Evolutionary conservation across 2,888 invertebrate species (phyloP).

Genomic region (Netelia melanura): DNA sequence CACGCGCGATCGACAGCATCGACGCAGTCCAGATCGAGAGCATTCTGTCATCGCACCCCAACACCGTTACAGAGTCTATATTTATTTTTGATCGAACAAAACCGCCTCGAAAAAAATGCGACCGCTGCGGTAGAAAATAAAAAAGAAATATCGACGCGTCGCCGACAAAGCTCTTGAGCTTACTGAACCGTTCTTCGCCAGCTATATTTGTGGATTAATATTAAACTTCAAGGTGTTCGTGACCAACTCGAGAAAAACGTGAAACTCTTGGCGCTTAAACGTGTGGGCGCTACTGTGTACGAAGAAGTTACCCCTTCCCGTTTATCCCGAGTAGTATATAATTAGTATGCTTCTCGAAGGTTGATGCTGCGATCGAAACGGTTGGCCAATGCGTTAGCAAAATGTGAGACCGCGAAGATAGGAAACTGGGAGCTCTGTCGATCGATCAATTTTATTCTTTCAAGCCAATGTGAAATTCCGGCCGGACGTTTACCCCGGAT

Average conservation of each 20-base stretch:
- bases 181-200: constrained; percentile 78
- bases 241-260: constrained; percentile 53
- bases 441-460: neutral
- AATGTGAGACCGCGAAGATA: neutral
- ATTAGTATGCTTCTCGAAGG: constrained; percentile 81
- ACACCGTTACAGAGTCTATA: constrained; percentile 15
- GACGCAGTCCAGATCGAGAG: constrained; percentile 79
- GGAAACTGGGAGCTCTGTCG: neutral
- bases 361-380: constrained; percentile 73
- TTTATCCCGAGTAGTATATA: constrained; percentile 77
- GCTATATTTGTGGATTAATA: constrained; percentile 82
- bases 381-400: constrained; percentile 35
- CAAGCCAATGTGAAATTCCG: neutral
- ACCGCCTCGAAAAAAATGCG: neutral
- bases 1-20: constrained; percentile 77
- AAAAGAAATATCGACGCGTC: constrained; percentile 27
- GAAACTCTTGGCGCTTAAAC: constrained; percentile 68
- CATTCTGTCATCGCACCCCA: constrained; percentile 75
- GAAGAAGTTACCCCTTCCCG: constrained; percentile 50
- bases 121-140: neutral
- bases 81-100: constrained; percentile 11
- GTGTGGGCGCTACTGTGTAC: constrained; percentile 66
- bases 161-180: constrained; percentile 73
- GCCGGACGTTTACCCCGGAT: neutral
- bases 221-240: constrained; percentile 80